These are phyloP conservation scores for Philaenus spumarius DNA, from an alignment of 1,140 invertebrate species.

Conservation along the genomic window DNA sequence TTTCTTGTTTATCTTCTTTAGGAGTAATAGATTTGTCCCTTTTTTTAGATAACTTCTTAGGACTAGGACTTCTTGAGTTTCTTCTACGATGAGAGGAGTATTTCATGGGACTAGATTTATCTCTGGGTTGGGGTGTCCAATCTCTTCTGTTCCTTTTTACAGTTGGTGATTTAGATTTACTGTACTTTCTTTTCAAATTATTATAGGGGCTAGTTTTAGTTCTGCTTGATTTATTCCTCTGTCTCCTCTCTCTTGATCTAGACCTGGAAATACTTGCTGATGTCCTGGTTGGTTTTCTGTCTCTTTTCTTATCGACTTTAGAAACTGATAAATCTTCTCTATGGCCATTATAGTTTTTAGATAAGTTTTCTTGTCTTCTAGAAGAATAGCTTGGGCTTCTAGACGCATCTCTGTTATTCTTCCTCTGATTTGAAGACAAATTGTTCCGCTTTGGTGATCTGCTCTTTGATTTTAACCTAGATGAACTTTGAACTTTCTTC, in stretches of 20 bases:
- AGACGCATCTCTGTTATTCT: constrained; percentile 5
- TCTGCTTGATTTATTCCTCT: too few relatives aligned
- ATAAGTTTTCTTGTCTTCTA: not conserved
- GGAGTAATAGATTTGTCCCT: not conserved
- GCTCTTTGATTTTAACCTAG: not conserved
- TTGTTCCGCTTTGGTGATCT: not conserved
- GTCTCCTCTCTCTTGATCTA: constrained; percentile 12
- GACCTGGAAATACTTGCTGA: constrained; percentile 10
- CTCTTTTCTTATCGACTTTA: not conserved
- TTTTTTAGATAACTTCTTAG: not conserved
- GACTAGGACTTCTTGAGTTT: not conserved
- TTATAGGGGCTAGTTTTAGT: too few relatives aligned
- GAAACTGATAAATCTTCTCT: not conserved
- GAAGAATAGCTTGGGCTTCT: not conserved
- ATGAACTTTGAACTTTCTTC: constrained; percentile 4
- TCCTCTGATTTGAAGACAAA: not conserved
- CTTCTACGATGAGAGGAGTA: not conserved
- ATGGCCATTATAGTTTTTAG: not conserved
- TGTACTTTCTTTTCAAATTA: too few relatives aligned
- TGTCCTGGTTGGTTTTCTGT: not conserved
- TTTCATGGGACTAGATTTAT: too few relatives aligned
- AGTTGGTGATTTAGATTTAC: too few relatives aligned
- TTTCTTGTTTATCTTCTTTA: not conserved
- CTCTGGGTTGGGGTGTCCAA: too few relatives aligned
- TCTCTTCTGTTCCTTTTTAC: too few relatives aligned